Base-by-base conservation (phyloP, 2,888 invertebrate species). In the Elegia similella region DNA sequence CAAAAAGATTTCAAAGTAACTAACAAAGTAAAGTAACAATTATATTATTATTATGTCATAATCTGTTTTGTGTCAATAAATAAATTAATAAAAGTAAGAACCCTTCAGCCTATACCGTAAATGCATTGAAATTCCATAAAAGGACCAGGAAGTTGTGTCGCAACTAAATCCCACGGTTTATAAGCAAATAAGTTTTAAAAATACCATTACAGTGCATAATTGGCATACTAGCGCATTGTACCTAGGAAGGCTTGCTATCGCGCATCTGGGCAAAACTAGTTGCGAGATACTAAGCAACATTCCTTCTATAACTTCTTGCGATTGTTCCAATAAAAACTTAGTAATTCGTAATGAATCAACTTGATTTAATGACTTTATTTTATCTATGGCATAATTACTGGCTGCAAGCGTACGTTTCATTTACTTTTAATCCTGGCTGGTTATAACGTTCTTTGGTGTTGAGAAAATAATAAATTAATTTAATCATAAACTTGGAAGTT, bases 251-350 rank as follows among this genome's bases (percentile, higher is more conserved):
- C 15, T n/a, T 23, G 32, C 54, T 55, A 55, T 48, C 56, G 62
- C 52, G 59, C 63, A 65, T 65, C 65, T 65, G 63, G 58, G 44
- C 53, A 60, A 57, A 65, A 65, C 63, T 59, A 63, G 65, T 63
- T 62, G 44, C 58, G 56, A 56, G 47, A 60, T 62, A 59, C 62
- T 62, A 60, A 61, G 61, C 59, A 47, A 53, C 61, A 64, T 62
- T 64, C 61, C 59, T 60, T n/a, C 46, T 58, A 60, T 60, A 50
- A 58, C 52, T 48, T 42, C 42, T 42, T 42, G 56, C 16, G 48
- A 56, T 56, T 56, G 56, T 56, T 56, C 32, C 15, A 42, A 48
- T 48, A 48, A 48, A 56, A 48, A 48, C 48, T 32, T 44, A 23
- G 29, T 43, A 23, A 55, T 56, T 56, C 29, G 42, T 54, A 54